A percentile compares a stretch with the other conserved stretches of the same genome.
Evolutionary conservation across 2,113 vertebrate genomes (phyloP).

Genomic region (Sceloporus tristichus): DNA sequence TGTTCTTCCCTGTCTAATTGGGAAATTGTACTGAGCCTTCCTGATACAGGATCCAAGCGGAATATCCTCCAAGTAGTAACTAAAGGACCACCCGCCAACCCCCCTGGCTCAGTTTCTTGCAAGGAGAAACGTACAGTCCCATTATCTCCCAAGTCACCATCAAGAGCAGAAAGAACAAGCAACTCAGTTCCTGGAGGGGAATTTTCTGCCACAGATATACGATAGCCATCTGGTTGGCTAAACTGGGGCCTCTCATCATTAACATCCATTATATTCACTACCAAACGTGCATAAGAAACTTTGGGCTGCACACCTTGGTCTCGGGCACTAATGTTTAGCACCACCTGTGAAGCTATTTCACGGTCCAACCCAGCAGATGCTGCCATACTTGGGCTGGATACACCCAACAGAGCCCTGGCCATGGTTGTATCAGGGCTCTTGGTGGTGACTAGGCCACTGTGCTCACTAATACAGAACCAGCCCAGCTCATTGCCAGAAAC

Average conservation of each 20-base stretch:
- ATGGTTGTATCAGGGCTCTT: conserved; percentile 33
- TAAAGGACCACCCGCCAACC: conserved; percentile 25
- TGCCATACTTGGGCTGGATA: fast-evolving
- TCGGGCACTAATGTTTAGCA: conserved; percentile 94
- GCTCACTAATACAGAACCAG: conserved; percentile 96
- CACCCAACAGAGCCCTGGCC: conserved; percentile 22
- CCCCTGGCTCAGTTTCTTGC: conserved; percentile 78
- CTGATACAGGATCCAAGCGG: conserved; percentile 87
- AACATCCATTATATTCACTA: conserved; percentile 91
- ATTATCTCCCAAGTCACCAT: conserved; percentile 94
- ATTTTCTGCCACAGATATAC: conserved; percentile 87
- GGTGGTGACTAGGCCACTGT: conserved; percentile 95
- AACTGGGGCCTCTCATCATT: conserved; percentile 94
- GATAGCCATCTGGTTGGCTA: conserved; percentile 82
- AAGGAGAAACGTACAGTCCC: conserved; percentile 92
- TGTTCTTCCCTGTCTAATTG: conserved; percentile 93
- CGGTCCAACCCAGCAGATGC: conserved; percentile 81
- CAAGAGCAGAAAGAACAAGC: conserved; percentile 85
- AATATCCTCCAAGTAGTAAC: conserved; percentile 76
- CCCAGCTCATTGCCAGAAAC: conserved; percentile 94
- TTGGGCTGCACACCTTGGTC: conserved; percentile 96
- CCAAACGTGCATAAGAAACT: conserved; percentile 90
- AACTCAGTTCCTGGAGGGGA: conserved; percentile 87
- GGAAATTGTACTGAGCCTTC: conserved; percentile 83
- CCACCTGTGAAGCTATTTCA: conserved; percentile 88